Conservation (phyloP, 2,797 vertebrate species). For the Taenioides sp. region DNA sequence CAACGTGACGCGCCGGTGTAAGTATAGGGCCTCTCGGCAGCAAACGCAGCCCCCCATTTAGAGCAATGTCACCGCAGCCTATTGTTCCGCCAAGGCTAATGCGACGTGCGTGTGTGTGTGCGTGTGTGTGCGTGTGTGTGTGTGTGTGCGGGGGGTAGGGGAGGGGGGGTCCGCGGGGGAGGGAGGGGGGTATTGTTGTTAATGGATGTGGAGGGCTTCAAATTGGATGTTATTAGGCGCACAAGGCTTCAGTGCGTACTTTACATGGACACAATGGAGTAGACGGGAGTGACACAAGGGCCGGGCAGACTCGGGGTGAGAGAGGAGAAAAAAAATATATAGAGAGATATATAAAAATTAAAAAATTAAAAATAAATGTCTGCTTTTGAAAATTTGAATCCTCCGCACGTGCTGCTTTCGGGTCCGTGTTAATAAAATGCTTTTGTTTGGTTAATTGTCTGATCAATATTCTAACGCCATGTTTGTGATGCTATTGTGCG, state of each 20-base stretch:
- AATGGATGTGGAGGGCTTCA: slow-evolving; percentile 77
- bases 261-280: slow-evolving; percentile 59
- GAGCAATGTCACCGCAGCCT: slow-evolving; percentile 45
- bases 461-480: not conserved
- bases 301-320: slow-evolving; percentile 20
- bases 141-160: no score
- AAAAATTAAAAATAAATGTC: not conserved
- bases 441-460: slow-evolving; percentile 2
- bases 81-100: slow-evolving; percentile 65
- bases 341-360: not conserved
- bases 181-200: slow-evolving; percentile 64
- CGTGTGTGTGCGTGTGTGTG: no score
- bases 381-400: not conserved
- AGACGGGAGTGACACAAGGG: slow-evolving; percentile 26
- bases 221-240: slow-evolving; percentile 77
- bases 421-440: slow-evolving; percentile 1
- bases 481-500: not conserved
- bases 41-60: slow-evolving; percentile 53
- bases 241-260: slow-evolving; percentile 69
- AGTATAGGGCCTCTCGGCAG: slow-evolving; percentile 12
- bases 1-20: slow-evolving; percentile 7
- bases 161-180: not conserved
- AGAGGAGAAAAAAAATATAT: not conserved
- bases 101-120: slow-evolving; percentile 31
- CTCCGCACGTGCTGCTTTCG: not conserved